Evolutionary conservation across 2,113 vertebrate species (phyloP).

Genomic region (Cheirogaleus medius): DNA sequence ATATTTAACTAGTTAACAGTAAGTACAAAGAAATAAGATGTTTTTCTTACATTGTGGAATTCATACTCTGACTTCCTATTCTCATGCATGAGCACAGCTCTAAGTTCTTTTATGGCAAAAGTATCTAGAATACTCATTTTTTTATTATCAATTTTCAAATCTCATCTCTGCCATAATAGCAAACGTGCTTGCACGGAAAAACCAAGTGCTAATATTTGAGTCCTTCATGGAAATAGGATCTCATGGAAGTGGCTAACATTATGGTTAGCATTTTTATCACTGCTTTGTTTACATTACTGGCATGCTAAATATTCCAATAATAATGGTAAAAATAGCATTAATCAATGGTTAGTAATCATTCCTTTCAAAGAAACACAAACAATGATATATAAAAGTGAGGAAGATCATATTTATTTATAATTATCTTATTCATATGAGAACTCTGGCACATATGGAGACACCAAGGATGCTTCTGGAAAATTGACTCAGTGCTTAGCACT

Average conservation of each 20-base stretch:
- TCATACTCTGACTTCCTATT: not conserved
- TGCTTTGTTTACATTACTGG: constrained; percentile 3
- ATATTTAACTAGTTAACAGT: not conserved
- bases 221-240: not conserved
- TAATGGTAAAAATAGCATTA: not conserved
- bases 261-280: not conserved
- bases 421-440: not conserved
- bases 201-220: not conserved
- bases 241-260: not conserved
- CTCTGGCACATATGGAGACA: not conserved
- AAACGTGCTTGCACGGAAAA: not conserved
- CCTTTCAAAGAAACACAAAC: constrained; percentile 28
- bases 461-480: not conserved
- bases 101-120: not conserved
- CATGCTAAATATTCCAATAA: not conserved
- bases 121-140: not conserved
- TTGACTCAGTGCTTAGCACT: not conserved
- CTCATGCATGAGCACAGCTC: not conserved
- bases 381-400: not conserved
- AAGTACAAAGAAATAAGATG: not conserved
- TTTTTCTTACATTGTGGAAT: not conserved
- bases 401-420: not conserved
- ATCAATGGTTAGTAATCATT: not conserved
- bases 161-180: not conserved
- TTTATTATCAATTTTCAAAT: not conserved